Evolutionary conservation across 2,797 vertebrate genomes (phyloP), one percentile per base, ranked within the genome.

Genomic region (Enteromius mattozi): DNA sequence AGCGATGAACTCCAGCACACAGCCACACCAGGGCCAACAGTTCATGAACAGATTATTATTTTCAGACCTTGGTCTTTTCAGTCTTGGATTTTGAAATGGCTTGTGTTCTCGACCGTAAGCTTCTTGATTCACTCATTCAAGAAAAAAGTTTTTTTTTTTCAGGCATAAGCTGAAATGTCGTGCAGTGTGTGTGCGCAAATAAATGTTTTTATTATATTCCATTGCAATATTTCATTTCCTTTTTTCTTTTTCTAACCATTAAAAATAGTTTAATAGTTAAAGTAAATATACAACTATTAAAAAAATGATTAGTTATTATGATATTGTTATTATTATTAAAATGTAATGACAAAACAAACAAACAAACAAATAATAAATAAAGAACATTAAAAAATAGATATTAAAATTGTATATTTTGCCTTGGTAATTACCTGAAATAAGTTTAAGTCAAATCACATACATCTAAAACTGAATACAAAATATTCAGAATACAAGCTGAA

Each of bases 1-100:
- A 80, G 66, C 27, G 24, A 5, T 37, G 69, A 81, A 54, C 33
- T 27, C 13, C 14, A 69, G 49, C 2, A 56, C 6, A n/a, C 12
- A 47, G 42, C 16, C 8, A 19, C 61, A 30, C 14, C 27, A 17
- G 30, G 27, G 17, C 45, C 61, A n/a, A 7, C 9, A 33, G 40
- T 21, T 79, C 24, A 70, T 69, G 47, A 19, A 49, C 16, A 56
- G 30, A 75, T 75, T 24, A 5, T 54, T 54, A 27, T 19, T 56
- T 27, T 70, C 33, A 80, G 21, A 80, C n/a, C 6, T 27, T 30
- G 65, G 2, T 70, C 9, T 56, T 70, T 80, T 80, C 33, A 70
- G 35, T 27, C 16, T 70, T 42, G 33, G 37, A 40, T 68, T 66
- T 59, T 42, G 8, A 69, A 70, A 27, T 51, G 19, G 30, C 7